phyloP scores from a whole-genome alignment of 2,888 invertebrate species.

The Trypoxylon attenuatum region DNA sequence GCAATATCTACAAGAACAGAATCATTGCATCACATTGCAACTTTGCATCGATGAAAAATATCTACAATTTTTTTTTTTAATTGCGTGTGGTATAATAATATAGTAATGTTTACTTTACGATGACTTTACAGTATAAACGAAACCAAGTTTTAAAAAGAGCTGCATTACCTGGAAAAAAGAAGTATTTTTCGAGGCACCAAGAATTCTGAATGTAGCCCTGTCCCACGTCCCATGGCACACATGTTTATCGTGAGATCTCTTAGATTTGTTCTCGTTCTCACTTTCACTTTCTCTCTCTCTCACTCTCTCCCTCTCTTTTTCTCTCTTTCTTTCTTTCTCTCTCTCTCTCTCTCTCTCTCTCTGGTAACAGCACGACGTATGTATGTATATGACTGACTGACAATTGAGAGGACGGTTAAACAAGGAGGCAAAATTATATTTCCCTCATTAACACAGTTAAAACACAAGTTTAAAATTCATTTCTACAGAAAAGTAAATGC shows the following conservation, averaged over 20 bases:
- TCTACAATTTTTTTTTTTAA: constrained; percentile 64
- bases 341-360: too few relatives aligned
- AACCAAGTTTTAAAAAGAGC: constrained; percentile 48
- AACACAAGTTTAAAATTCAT: constrained; percentile 22
- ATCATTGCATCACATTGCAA: constrained; percentile 72
- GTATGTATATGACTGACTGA: constrained; percentile 42
- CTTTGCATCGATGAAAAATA: constrained; percentile 69
- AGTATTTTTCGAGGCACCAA: constrained; percentile 38
- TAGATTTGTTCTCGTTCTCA: too few relatives aligned
- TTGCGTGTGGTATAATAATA: constrained; percentile 59
- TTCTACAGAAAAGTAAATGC: constrained; percentile 22
- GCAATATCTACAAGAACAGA: constrained; percentile 75
- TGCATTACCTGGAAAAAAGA: constrained; percentile 31
- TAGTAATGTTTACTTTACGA: constrained; percentile 64
- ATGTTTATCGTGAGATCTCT: constrained; percentile 40
- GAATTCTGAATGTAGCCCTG: constrained; percentile 34
- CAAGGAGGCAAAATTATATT: constrained; percentile 26
- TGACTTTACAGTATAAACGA: constrained; percentile 68
- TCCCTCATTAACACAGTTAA: constrained; percentile 14
- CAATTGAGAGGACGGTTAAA: constrained; percentile 39
- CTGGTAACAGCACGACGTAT: constrained; percentile 46
- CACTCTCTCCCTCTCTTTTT: too few relatives aligned
- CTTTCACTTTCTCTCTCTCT: too few relatives aligned
- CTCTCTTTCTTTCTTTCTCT: too few relatives aligned
- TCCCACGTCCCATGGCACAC: constrained; percentile 56